phyloP scores from a whole-genome alignment of 1,140 invertebrate species.

The Cotesia typhae region DNA sequence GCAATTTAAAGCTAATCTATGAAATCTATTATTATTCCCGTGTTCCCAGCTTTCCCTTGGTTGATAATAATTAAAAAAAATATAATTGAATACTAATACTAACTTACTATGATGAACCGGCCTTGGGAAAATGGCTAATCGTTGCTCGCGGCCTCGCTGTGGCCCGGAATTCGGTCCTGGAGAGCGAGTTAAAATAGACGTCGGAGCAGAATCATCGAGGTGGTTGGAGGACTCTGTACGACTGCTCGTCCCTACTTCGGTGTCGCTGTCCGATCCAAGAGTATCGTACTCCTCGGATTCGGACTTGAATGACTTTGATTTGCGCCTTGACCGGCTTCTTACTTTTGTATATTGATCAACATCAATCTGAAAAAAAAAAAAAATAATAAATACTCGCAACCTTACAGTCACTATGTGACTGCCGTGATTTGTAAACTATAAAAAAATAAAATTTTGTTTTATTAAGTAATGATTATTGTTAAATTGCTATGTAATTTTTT shows the following conservation, averaged over 20 bases:
- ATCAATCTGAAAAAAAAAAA: conserved; percentile 54
- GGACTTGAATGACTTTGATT: conserved; percentile 66
- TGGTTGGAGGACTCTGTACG: conserved; percentile 69
- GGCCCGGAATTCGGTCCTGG: conserved; percentile 57
- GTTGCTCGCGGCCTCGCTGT: conserved; percentile 56
- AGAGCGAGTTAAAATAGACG: conserved; percentile 56
- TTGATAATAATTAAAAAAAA: conserved; percentile 44
- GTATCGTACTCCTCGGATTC: conserved; percentile 74
- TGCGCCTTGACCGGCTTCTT: conserved; percentile 58
- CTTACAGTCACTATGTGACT: too few species aligned
- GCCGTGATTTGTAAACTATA: too few species aligned
- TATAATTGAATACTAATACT: conserved; percentile 63
- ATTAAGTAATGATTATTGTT: too few species aligned
- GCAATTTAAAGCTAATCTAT: too few species aligned
- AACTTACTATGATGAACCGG: conserved; percentile 72
- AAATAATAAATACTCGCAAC: not conserved
- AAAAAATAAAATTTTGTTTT: too few species aligned
- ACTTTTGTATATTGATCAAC: conserved; percentile 63
- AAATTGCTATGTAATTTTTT: too few species aligned
- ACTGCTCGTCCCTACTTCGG: conserved; percentile 68
- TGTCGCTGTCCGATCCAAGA: conserved; percentile 71
- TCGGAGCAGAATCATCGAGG: conserved; percentile 64
- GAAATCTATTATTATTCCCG: too few species aligned
- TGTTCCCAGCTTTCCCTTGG: too few species aligned
- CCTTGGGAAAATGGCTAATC: conserved; percentile 62